Conservation (phyloP, 2,888 invertebrate genomes). For the Eristalis pertinax region DNA sequence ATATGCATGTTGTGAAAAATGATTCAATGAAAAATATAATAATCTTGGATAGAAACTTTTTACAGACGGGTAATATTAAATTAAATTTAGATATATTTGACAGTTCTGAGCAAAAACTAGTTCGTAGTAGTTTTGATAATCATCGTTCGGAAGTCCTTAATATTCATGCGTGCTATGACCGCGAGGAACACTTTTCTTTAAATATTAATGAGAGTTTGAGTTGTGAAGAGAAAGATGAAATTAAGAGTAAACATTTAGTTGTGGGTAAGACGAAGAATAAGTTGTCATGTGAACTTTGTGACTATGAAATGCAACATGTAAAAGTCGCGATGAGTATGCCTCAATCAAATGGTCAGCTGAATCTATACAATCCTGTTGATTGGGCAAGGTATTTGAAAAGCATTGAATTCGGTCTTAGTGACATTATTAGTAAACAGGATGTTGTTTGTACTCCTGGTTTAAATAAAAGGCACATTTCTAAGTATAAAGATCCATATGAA, state of each 20-base stretch:
- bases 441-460: too few species aligned
- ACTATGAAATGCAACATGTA: neutral
- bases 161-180: neutral
- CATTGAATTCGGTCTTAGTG: too few species aligned
- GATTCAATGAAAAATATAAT: constrained; percentile 33
- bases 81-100: neutral
- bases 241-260: neutral
- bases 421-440: too few species aligned
- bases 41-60: constrained; percentile 30
- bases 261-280: neutral
- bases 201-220: neutral
- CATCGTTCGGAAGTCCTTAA: neutral
- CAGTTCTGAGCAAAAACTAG: neutral
- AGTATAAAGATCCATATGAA: too few species aligned
- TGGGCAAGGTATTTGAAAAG: too few species aligned
- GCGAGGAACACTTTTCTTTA: neutral
- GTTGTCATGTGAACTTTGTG: neutral
- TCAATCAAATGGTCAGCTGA: too few species aligned
- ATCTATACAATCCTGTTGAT: too few species aligned
- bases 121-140: neutral
- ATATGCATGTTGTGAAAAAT: constrained; percentile 14
- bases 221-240: neutral
- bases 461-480: too few species aligned
- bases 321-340: too few species aligned
- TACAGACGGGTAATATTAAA: constrained; percentile 23